phyloP scores from a whole-genome alignment of 2,888 invertebrate species.

The Drosophila prostipennis region DNA sequence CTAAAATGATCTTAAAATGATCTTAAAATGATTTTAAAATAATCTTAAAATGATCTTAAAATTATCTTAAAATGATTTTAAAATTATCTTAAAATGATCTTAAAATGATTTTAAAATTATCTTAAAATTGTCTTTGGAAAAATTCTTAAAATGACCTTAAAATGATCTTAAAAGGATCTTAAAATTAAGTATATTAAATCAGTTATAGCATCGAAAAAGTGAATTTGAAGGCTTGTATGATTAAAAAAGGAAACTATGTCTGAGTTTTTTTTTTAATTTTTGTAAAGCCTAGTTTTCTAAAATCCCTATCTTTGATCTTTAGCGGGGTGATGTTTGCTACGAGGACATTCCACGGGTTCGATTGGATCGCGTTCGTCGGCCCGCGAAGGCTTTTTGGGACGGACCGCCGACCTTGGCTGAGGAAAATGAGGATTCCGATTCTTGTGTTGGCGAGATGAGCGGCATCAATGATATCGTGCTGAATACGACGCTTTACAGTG shows the following conservation, averaged over 20 bases:
- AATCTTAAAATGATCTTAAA: too few species aligned
- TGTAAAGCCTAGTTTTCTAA: neutral
- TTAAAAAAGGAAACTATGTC: slow-evolving; percentile 1
- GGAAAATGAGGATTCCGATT: slow-evolving; percentile 85
- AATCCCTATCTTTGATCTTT: neutral
- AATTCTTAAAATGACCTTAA: too few species aligned
- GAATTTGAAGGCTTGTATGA: neutral
- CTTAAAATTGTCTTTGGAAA: too few species aligned
- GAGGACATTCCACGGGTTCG: slow-evolving; percentile 87
- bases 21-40: too few species aligned
- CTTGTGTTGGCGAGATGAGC: slow-evolving; percentile 67
- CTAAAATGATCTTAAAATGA: too few species aligned
- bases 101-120: too few species aligned
- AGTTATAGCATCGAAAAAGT: neutral
- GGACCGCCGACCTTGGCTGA: slow-evolving; percentile 87
- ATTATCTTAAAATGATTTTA: too few species aligned
- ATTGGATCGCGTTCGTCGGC: slow-evolving; percentile 88
- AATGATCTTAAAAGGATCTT: too few species aligned
- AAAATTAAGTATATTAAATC: too few species aligned
- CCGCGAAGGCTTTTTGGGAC: slow-evolving; percentile 85
- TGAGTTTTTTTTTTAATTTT: neutral
- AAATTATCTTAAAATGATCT: too few species aligned
- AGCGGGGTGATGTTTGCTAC: slow-evolving; percentile 84
- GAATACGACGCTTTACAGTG: slow-evolving; percentile 83
- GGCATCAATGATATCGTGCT: slow-evolving; percentile 82